A percentile compares a stretch with the other conserved stretches of the same genome.
Evolutionary conservation across 1,140 invertebrate genomes (phyloP).

Genomic region (Sinonovacula constricta): DNA sequence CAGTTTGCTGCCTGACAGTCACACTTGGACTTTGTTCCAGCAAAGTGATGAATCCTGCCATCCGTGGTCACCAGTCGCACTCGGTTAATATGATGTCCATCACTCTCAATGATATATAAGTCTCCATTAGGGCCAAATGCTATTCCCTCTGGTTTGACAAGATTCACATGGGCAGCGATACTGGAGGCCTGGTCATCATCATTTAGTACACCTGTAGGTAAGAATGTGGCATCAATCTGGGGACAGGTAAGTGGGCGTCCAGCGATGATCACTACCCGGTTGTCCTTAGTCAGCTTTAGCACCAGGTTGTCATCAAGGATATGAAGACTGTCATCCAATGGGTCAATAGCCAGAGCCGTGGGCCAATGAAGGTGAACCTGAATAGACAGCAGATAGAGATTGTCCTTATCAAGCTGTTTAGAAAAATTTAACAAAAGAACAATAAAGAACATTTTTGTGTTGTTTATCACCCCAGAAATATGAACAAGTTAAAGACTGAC

Average conservation of each 20-base stretch:
- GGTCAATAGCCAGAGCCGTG: conserved; percentile 94
- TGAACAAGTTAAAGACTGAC: too few species aligned
- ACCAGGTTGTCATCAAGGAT: conserved; percentile 98
- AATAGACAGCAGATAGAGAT: conserved; percentile 52
- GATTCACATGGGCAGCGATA: conserved; percentile 84
- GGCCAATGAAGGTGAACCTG: conserved; percentile 95
- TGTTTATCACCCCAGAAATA: too few species aligned
- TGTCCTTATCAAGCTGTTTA: too few species aligned
- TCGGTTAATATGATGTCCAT: conserved; percentile 92
- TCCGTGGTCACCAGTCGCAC: conserved; percentile 94
- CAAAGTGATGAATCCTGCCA: conserved; percentile 93
- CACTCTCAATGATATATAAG: conserved; percentile 95
- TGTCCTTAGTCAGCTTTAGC: conserved; percentile 91
- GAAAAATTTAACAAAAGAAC: too few species aligned
- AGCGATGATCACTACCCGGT: conserved; percentile 93
- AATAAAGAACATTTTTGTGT: too few species aligned
- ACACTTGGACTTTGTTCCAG: conserved; percentile 96
- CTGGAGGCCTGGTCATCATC: conserved; percentile 74
- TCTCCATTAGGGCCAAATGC: conserved; percentile 95
- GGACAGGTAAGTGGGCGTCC: conserved; percentile 94
- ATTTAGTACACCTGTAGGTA: conserved; percentile 62
- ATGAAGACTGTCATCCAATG: conserved; percentile 94
- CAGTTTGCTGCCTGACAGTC: conserved; percentile 92
- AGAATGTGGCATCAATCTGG: conserved; percentile 80
- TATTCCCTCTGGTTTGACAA: conserved; percentile 95